Percentiles rank a stretch among this genome's conserved stretches.
These are phyloP conservation scores for Nomada lathburiana DNA, from an alignment of 2,888 invertebrate species.

Conservation along the genomic window DNA sequence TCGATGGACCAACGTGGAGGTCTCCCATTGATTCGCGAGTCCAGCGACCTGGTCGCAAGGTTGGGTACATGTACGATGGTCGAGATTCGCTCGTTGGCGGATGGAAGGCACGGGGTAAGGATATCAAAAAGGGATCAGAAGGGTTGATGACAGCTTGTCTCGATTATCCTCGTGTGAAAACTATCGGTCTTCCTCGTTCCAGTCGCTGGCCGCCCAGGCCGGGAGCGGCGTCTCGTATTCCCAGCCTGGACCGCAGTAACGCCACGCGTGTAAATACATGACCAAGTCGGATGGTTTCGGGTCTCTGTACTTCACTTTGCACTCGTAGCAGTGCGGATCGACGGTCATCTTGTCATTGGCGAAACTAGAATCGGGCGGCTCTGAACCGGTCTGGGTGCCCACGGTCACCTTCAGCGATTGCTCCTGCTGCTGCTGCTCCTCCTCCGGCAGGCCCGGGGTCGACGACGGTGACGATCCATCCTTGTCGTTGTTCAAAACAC, in stretches of 20 bases:
- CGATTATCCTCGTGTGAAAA: slow-evolving; percentile 49
- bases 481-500: slow-evolving; percentile 86
- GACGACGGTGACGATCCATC: slow-evolving; percentile 88
- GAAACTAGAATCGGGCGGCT: slow-evolving; percentile 89
- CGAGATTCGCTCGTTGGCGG: slow-evolving; percentile 76
- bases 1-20: slow-evolving; percentile 41
- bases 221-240: slow-evolving; percentile 96
- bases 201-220: slow-evolving; percentile 95
- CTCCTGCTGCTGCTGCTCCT: slow-evolving; percentile 84
- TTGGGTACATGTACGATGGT: slow-evolving; percentile 67
- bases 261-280: slow-evolving; percentile 98
- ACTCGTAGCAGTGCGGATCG: slow-evolving; percentile 96
- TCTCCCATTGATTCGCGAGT: slow-evolving; percentile 50
- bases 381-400: slow-evolving; percentile 94
- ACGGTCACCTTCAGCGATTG: slow-evolving; percentile 89
- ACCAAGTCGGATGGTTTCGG: slow-evolving; percentile 96
- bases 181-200: slow-evolving; percentile 89
- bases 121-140: slow-evolving; percentile 70
- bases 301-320: slow-evolving; percentile 95
- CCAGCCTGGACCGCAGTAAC: slow-evolving; percentile 97
- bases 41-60: slow-evolving; percentile 61
- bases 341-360: slow-evolving; percentile 90
- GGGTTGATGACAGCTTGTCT: slow-evolving; percentile 54
- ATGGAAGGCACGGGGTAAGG: slow-evolving; percentile 84
- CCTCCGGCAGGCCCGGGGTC: slow-evolving; percentile 83